Base-by-base conservation (phyloP, 2,888 invertebrate species). In the Troides aeacus region DNA sequence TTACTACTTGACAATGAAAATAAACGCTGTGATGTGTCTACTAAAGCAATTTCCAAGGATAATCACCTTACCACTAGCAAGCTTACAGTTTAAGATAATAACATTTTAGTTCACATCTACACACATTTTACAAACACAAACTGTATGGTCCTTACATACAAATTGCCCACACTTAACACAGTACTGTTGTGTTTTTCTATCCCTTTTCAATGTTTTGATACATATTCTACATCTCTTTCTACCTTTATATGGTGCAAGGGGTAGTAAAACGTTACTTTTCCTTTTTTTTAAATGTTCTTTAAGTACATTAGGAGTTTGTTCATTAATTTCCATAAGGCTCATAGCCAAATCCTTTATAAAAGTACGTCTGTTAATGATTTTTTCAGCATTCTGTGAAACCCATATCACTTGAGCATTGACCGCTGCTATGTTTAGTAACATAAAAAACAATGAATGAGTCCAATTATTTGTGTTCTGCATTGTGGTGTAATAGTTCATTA, bases 401-500 rank as follows among this genome's bases (percentile, higher is more conserved):
- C 90, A 92, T 70, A 92, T 74, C 1, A 92, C 89, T 79, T 93
- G 93, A 61, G 92, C 85, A 75, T 92, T 92, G 0, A 92, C 79
- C 0, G 89, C 82, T 1, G 92, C 90, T 75, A 92, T 86, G 72
- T 93, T 92, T 18, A 92, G 78, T 66, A 92, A 73, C 42, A 87
- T 87, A 69, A 88, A 91, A 74, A 92, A 92, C 70, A 92, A 74
- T 5, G 90, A 86, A 10, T 90, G 72, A 0, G 87, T 85, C 92
- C 92, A 93, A 73, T 88, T 84, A 72, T 91, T 90, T n/a, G 87
- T 86, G 69, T 86, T 81, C 69, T 90, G 88, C 84, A 88, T 84
- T 7, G 91, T 89, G 0, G 91, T 91, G 71, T 92, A 92, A 75
- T 89, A 89, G 78, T 89, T 84, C 86, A 90, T 90, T 12, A 92